Percentiles rank a stretch among this genome's conserved stretches.
Evolutionary conservation across 2,888 invertebrate species (phyloP).

Genomic region (Omphaloscelis lunosa): DNA sequence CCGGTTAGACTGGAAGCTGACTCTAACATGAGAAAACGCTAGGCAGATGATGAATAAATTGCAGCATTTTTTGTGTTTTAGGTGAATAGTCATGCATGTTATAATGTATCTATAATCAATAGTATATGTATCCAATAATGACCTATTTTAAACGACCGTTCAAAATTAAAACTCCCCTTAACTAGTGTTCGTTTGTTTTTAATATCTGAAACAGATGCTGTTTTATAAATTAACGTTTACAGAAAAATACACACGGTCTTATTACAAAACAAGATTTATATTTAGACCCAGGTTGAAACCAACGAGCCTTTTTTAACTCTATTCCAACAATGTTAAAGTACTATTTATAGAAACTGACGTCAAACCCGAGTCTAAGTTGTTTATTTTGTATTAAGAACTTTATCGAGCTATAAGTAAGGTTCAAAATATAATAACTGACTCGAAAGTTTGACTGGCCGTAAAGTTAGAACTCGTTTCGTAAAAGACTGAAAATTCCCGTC

Average conservation of each 20-base stretch:
- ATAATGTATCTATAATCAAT: background rate
- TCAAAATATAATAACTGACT: background rate
- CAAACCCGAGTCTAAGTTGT: background rate
- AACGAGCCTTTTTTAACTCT: background rate
- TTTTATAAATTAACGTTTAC: background rate
- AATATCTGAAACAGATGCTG: background rate
- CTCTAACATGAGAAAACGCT: background rate
- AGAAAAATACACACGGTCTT: background rate
- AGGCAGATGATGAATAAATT: background rate
- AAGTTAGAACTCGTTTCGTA: background rate
- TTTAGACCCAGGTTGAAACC: background rate
- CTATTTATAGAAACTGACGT: background rate
- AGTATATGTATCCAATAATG: too few relatives aligned
- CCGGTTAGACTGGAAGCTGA: background rate
- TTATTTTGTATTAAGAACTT: background rate
- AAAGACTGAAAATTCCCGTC: background rate
- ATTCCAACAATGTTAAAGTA: background rate
- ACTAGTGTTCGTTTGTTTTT: slow-evolving; percentile 1
- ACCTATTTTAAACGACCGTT: background rate
- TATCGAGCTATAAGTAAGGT: background rate
- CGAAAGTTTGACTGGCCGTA: background rate
- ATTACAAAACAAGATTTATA: background rate
- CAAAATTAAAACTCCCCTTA: background rate
- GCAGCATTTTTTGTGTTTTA: background rate
- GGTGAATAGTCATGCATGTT: background rate